These are phyloP conservation scores for Zaprionus ghesquierei DNA, from an alignment of 1,140 invertebrate species.

Conservation along the genomic window DNA sequence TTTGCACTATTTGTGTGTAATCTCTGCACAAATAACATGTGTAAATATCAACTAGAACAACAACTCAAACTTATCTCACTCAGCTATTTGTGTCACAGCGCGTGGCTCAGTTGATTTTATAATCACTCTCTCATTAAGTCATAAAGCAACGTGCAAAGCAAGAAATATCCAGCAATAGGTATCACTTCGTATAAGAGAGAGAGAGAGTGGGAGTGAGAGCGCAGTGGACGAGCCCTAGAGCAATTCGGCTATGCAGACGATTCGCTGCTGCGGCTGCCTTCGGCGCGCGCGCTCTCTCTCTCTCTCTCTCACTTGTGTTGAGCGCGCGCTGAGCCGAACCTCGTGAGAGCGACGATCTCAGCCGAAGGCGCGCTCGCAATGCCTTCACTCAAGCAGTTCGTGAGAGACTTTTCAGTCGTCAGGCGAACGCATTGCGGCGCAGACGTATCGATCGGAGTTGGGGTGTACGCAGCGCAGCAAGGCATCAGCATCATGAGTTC, in stretches of 20 bases:
- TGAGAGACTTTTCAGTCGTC: conserved; percentile 32
- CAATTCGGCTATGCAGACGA: not conserved
- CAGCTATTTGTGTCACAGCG: not conserved
- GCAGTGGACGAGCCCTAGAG: not conserved
- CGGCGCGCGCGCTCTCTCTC: no score
- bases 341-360: not conserved
- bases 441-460: conserved; percentile 6
- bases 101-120: not conserved
- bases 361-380: not conserved
- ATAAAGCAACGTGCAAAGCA: not conserved
- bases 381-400: no score
- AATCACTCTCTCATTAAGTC: not conserved
- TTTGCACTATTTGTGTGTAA: not conserved
- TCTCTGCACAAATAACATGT: not conserved
- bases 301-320: not conserved
- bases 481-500: conserved; percentile 35
- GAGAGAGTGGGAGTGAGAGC: not conserved
- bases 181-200: not conserved
- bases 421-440: conserved; percentile 12
- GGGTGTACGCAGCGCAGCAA: not conserved
- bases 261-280: not conserved
- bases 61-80: not conserved
- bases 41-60: not conserved
- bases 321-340: not conserved
- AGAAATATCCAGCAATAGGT: not conserved